Evolutionary conservation across 2,113 vertebrate species (phyloP).

Genomic region (Zonotrichia leucophrys): DNA sequence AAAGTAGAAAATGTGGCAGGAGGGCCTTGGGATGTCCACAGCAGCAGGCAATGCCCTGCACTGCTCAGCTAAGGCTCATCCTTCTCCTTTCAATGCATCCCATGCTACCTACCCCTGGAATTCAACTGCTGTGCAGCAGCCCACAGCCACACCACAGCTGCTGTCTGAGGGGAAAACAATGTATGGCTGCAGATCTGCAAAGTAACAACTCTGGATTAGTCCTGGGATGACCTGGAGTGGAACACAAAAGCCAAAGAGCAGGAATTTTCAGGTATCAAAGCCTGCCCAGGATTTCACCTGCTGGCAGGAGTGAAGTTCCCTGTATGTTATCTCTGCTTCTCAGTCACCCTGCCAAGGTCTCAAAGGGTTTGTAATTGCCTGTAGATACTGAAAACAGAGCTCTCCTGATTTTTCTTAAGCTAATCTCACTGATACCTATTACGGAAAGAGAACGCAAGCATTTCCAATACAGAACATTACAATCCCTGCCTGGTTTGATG

Average conservation of each 20-base stretch:
- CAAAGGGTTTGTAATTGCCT: slow-evolving; percentile 31
- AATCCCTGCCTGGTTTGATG: background rate
- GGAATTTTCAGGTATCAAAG: background rate
- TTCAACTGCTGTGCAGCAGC: background rate
- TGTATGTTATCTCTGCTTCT: slow-evolving; percentile 3
- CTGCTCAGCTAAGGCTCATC: background rate
- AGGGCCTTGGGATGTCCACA: background rate
- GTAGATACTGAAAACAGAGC: slow-evolving; percentile 35
- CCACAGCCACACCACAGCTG: background rate
- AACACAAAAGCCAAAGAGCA: background rate
- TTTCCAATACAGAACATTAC: background rate
- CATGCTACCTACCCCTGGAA: background rate
- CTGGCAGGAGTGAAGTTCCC: background rate
- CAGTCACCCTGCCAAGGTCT: background rate
- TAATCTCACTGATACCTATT: slow-evolving; percentile 7
- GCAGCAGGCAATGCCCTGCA: background rate
- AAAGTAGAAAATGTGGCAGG: background rate
- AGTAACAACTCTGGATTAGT: accelerated
- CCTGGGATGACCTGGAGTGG: background rate
- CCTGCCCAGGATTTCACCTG: background rate
- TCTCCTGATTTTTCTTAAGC: background rate
- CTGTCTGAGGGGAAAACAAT: accelerated
- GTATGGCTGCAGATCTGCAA: background rate
- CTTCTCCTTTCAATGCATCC: background rate
- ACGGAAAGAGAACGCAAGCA: background rate